Base-by-base conservation (phyloP, 2,113 vertebrate genomes). In the Colaptes auratus region DNA sequence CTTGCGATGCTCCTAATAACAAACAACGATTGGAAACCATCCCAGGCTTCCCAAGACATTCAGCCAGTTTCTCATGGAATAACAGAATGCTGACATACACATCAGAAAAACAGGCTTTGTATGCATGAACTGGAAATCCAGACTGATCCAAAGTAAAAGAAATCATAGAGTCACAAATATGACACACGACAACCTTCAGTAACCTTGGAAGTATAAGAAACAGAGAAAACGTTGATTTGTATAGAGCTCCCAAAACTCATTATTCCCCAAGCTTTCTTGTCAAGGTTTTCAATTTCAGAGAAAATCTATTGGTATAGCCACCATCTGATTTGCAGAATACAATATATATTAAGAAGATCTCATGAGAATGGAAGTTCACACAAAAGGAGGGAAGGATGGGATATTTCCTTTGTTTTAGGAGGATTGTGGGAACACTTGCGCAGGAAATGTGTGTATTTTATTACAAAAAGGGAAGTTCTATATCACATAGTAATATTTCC, bases 1-100 rank as follows among this genome's bases (percentile, higher is more conserved):
- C 85, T 89, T 89, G 72, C 93, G 79, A 91, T 89, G 79, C 9
- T 96, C 79, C 64, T 91, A 92, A 88, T 94, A 90, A 76, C 39
- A 91, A 78, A 86, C 42, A 96, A 75, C 31, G 75, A 63, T 77
- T 95, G 94, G 89, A 95, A 94, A 74, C 15, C 53, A 77, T 91
- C 87, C 91, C 85, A 86, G 89, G 33, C 33, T 92, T 89, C 72
- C 86, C 33, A 91, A 92, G 79, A 93, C 36, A 46, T 85, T 82
- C 75, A 91, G 79, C 60, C 88, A 88, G 56, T 91, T 93, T 91
- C n/a, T 31, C 60, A n/a, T 64, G 61, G 78, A 89, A 82, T 80
- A 91, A 66, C 36, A 92, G 65, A 94, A 67, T 70, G 20, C 33
- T 80, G 70, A 4, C 15, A 31, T 25, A 64, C 31, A 60, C 23